phyloP scores from a whole-genome alignment of 2,888 invertebrate species.

The Unio pictorum region DNA sequence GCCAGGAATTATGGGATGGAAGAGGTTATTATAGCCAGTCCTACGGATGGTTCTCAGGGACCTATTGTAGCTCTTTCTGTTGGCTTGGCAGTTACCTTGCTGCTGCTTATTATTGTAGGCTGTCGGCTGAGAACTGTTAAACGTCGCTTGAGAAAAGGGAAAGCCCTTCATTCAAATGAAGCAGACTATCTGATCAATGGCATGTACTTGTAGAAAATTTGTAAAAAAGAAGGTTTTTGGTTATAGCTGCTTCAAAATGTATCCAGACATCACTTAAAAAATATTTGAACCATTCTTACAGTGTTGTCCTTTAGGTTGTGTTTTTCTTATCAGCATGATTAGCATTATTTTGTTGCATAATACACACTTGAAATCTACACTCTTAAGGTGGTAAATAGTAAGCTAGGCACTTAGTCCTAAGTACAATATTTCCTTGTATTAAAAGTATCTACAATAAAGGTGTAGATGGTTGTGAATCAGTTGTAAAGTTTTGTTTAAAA shows the following conservation, averaged over 20 bases:
- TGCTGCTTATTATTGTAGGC: slow-evolving; percentile 85
- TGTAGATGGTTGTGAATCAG: no score
- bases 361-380: no score
- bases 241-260: neutral
- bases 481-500: no score
- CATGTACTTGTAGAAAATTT: slow-evolving; percentile 86
- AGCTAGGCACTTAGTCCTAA: no score
- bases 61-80: slow-evolving; percentile 68
- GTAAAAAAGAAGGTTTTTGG: neutral
- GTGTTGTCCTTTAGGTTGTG: no score
- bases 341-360: no score
- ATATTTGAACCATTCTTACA: neutral
- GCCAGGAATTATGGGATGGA: no score
- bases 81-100: slow-evolving; percentile 85
- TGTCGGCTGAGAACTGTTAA: slow-evolving; percentile 86
- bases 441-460: no score
- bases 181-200: slow-evolving; percentile 98
- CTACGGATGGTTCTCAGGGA: slow-evolving; percentile 53
- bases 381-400: no score
- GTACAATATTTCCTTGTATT: no score
- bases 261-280: neutral
- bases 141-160: slow-evolving; percentile 81
- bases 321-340: no score
- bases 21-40: slow-evolving; percentile 34
- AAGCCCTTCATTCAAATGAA: slow-evolving; percentile 89